A percentile compares a stretch with the other conserved stretches of the same genome.
Conservation (phyloP, 2,113 vertebrate species). For the Oncorhynchus gorbuscha region DNA sequence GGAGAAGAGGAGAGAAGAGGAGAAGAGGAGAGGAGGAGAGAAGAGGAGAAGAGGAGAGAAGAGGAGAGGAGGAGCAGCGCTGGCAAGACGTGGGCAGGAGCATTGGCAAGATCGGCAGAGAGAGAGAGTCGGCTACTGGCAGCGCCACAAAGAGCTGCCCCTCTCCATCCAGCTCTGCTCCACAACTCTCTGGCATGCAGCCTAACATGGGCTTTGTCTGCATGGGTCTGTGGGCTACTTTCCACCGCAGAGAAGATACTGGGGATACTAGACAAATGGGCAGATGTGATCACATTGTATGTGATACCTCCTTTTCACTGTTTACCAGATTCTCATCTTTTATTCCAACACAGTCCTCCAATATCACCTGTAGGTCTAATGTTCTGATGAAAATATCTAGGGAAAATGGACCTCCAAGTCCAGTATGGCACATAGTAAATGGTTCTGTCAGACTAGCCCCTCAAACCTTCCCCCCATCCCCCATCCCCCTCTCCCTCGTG, state of each 20-base stretch:
- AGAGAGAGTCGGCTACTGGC: slow-evolving; percentile 68
- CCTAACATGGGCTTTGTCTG: slow-evolving; percentile 55
- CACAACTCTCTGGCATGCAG: slow-evolving; percentile 58
- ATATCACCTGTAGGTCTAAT: no score
- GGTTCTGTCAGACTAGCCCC: not conserved
- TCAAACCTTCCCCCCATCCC: not conserved
- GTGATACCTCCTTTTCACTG: no score
- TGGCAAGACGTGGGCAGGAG: slow-evolving; percentile 40
- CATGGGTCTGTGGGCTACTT: slow-evolving; percentile 30
- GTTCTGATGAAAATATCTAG: no score
- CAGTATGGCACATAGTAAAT: no score
- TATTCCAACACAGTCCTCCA: no score
- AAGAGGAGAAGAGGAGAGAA: no score
- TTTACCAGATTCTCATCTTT: no score
- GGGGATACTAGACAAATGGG: slow-evolving; percentile 7
- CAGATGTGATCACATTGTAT: no score
- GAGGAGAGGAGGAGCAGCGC: slow-evolving; percentile 25
- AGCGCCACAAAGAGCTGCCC: slow-evolving; percentile 63
- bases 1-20: slow-evolving; percentile 17
- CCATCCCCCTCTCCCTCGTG: slow-evolving; percentile 1
- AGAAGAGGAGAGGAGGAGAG: no score
- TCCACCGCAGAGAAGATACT: slow-evolving; percentile 32
- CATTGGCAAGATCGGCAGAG: slow-evolving; percentile 55
- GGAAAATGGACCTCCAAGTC: no score
- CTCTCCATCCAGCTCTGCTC: slow-evolving; percentile 51